A percentile compares a stretch with the other conserved stretches of the same genome.
Evolutionary conservation across 2,113 vertebrate genomes (phyloP).

Genomic region (Jaculus jaculus): DNA sequence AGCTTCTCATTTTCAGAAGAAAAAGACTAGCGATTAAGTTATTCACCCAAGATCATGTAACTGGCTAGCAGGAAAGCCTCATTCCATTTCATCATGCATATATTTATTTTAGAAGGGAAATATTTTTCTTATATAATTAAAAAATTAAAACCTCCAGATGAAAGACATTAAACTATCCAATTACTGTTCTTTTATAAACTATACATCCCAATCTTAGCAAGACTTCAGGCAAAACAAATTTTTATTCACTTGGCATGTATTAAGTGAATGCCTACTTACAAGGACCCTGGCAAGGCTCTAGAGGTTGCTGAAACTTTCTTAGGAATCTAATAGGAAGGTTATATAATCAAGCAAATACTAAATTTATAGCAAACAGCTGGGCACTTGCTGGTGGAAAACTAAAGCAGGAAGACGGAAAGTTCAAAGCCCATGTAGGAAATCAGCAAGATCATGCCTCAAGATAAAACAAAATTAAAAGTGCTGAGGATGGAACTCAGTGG

Average conservation of each 20-base stretch:
- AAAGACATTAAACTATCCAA: constrained; percentile 14
- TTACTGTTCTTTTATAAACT: constrained; percentile 10
- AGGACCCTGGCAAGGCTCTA: constrained; percentile 14
- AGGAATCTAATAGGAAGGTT: not conserved
- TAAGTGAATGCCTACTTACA: not conserved
- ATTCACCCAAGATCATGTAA: not conserved
- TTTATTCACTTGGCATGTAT: constrained; percentile 11
- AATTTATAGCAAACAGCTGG: not conserved
- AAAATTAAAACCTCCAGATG: constrained; percentile 4
- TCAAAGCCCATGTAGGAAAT: not conserved
- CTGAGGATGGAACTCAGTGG: not conserved
- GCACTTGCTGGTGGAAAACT: not conserved
- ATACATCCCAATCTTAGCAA: not conserved
- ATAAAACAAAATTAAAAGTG: not conserved
- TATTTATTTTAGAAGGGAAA: not conserved
- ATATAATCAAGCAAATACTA: not conserved
- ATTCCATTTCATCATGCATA: constrained; percentile 2
- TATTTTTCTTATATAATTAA: constrained; percentile 2
- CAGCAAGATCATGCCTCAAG: not conserved
- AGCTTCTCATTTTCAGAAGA: constrained; percentile 40
- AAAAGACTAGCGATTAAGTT: not conserved
- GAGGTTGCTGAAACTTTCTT: not conserved
- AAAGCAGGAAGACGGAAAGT: not conserved
- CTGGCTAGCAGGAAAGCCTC: not conserved
- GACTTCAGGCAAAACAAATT: constrained; percentile 3